These are phyloP conservation scores for Hippocampus kuda DNA, from an alignment of 2,797 vertebrate genomes.

Conservation along the genomic window DNA sequence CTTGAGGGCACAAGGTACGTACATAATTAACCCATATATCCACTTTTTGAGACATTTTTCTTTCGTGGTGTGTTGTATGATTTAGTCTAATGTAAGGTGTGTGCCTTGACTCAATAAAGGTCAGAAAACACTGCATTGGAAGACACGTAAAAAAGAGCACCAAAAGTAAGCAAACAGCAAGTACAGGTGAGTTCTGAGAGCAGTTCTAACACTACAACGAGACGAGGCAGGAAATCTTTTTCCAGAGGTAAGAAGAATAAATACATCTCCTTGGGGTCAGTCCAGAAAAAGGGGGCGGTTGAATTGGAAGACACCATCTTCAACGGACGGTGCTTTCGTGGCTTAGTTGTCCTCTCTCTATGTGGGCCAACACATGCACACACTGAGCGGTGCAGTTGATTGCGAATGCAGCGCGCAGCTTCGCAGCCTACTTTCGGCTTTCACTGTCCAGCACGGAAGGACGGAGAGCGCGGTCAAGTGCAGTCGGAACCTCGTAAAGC, in stretches of 20 bases:
- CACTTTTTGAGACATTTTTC: not conserved
- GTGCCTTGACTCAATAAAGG: not conserved
- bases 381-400: constrained; percentile 8
- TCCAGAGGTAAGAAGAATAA: not conserved
- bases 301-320: not conserved
- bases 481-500: not conserved
- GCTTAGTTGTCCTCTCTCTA: constrained; percentile 7
- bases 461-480: not conserved
- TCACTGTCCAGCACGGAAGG: not conserved
- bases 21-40: not conserved
- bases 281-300: constrained; percentile 2
- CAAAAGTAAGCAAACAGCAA: constrained; percentile 5
- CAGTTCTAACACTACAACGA: constrained; percentile 45
- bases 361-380: constrained; percentile 40
- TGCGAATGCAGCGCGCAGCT: constrained; percentile 5
- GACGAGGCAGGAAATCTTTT: constrained; percentile 27
- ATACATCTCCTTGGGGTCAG: constrained; percentile 26
- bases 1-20: not conserved
- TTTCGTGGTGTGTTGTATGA: not conserved
- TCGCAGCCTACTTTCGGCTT: not conserved
- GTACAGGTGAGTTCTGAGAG: constrained; percentile 36
- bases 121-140: not conserved
- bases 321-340: not conserved
- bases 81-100: not conserved
- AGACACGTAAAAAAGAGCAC: not conserved